Base-by-base conservation (phyloP, 2,113 vertebrate genomes). In the Gallinago jamesoni region DNA sequence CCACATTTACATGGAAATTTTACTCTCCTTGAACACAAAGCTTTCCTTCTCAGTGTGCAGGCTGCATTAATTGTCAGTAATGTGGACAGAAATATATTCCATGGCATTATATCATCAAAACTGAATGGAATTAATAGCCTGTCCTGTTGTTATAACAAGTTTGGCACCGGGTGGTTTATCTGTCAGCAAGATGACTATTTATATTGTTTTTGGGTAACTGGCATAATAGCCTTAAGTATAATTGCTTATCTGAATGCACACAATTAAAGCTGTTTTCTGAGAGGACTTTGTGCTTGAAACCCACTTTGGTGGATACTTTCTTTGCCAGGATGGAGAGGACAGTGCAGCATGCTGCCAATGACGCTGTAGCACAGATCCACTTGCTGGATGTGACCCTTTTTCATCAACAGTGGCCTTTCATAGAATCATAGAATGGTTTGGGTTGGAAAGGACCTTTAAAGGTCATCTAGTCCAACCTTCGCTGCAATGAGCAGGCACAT, bases 1-100 rank as follows among this genome's bases (percentile, higher is more conserved):
- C 91, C 56, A 92, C 91, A 97, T 97, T 97, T 96, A 93, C 92
- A 97, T 97, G 95, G 96, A 97, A 97, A 97, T 97, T 92, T 91
- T 95, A 84, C 90, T 96, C 91, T 91, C 74, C 59, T 93, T 84
- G 93, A 89, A 95, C 74, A 89, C 83, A 95, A 94, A 96, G 91
- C 94, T 91, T 94, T 84, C 79, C n/a, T 66, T 94, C 88, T 94
- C 89, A 93, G 84, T 89, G 82, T 94, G 91, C 85, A 96, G 77
- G 74, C 81, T 75, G 67, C 79, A 84, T 94, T 97, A 97, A 97
- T 96, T 96, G 94, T 79, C 86, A 85, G 90, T 95, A 93, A 95
- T 57, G 93, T 72, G 77, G 84, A 83, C 73, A 94, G 92, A 96
- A 97, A 95, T 96, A 95, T 90, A 95, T 96, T 96, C 87, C 69